Percentiles rank a stretch among this genome's conserved stretches.
These are phyloP conservation scores for Myiagra hebetior DNA, from an alignment of 2,113 vertebrate genomes.

Conservation along the genomic window DNA sequence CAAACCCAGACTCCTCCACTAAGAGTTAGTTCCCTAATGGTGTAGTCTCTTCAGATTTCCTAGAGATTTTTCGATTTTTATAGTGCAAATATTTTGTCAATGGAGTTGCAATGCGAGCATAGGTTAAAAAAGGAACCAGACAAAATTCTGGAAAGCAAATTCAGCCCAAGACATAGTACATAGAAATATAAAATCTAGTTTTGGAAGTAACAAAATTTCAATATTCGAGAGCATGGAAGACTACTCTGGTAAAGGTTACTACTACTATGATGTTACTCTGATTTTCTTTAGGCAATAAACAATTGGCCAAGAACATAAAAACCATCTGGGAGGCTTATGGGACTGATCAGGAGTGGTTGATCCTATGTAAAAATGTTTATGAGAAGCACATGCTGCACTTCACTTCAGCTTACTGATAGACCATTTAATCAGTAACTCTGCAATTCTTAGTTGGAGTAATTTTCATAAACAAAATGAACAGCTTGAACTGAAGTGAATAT, in stretches of 20 bases:
- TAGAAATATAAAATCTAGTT: not conserved
- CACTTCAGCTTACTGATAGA: too few relatives aligned
- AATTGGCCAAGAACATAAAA: not conserved
- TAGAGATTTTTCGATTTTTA: not conserved
- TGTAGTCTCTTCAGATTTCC: not conserved
- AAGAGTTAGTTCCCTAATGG: not conserved
- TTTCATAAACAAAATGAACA: not conserved
- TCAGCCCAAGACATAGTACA: not conserved
- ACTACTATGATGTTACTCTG: not conserved
- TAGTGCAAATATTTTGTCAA: not conserved
- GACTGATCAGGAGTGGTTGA: not conserved
- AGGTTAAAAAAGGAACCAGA: not conserved
- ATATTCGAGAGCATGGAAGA: not conserved
- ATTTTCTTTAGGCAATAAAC: not conserved
- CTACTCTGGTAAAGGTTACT: not conserved
- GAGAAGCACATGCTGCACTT: not conserved
- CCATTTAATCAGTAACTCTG: not conserved
- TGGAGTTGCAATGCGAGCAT: rapidly evolving
- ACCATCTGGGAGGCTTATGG: not conserved
- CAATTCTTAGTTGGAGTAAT: not conserved
- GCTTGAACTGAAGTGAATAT: not conserved
- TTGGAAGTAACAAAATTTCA: not conserved
- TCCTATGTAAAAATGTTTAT: not conserved
- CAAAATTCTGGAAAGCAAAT: not conserved
- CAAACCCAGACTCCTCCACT: not conserved